phyloP scores from a whole-genome alignment of 64 coral and sea anemone species.

The Astreopora myriophthalma region DNA sequence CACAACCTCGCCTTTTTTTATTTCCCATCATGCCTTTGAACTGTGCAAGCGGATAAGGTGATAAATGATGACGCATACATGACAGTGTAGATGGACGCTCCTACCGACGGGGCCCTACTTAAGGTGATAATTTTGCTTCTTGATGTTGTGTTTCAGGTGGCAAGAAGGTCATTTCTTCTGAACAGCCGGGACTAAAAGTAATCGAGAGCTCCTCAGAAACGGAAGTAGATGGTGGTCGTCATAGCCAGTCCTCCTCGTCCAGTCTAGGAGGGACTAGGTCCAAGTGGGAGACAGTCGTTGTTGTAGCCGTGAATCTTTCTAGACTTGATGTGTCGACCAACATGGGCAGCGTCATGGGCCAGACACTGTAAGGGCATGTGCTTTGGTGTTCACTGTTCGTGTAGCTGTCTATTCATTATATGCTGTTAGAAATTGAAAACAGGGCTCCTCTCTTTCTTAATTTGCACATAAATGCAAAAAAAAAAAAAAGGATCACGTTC shows the following conservation, averaged over 20 bases:
- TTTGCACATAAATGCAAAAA: too few species aligned
- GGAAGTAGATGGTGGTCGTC: slow-evolving; percentile 73
- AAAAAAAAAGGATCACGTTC: too few species aligned
- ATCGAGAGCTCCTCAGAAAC: slow-evolving; percentile 73
- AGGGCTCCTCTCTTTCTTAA: too few species aligned
- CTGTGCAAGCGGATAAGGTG: too few species aligned
- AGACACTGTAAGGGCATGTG: slow-evolving; percentile 77
- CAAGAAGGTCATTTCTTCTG: not conserved
- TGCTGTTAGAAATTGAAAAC: too few species aligned
- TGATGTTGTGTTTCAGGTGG: slow-evolving; percentile 37
- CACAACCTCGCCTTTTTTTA: too few species aligned
- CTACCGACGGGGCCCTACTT: too few species aligned
- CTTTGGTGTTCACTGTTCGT: too few species aligned
- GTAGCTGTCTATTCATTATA: too few species aligned
- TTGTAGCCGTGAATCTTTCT: slow-evolving; percentile 91
- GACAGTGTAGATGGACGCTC: too few species aligned
- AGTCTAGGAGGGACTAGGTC: slow-evolving; percentile 70
- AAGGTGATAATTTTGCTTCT: not conserved
- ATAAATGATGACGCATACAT: too few species aligned
- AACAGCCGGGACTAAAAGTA: not conserved
- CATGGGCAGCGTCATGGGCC: slow-evolving; percentile 97
- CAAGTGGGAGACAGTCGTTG: slow-evolving; percentile 96
- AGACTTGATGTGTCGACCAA: slow-evolving; percentile 91
- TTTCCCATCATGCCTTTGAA: too few species aligned
- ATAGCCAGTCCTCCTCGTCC: slow-evolving; percentile 82